Percentiles rank a stretch among this genome's conserved stretches.
phyloP scores from a whole-genome alignment of 2,113 vertebrate genomes.

The Cyprinodon variegatus region DNA sequence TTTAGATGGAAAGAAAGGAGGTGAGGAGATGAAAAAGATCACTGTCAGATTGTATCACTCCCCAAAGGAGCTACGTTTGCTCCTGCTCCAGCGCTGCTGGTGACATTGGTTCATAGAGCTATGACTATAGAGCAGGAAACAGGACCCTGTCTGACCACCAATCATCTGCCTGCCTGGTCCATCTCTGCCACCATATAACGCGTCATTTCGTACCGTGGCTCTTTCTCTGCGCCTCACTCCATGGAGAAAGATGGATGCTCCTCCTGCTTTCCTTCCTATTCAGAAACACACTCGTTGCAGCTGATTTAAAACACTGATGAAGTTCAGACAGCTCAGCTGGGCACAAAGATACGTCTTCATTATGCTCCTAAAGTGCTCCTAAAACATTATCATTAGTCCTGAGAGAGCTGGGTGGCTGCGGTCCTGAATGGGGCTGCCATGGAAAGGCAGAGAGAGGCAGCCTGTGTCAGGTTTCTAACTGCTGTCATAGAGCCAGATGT shows the following conservation, averaged over 20 bases:
- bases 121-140: constrained; percentile 53
- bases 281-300: constrained; percentile 36
- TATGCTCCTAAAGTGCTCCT: constrained; percentile 58
- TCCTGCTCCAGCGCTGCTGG: constrained; percentile 49
- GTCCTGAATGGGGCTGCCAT: constrained; percentile 24
- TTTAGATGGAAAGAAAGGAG: constrained; percentile 7
- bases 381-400: constrained; percentile 71
- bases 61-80: constrained; percentile 45
- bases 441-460: constrained; percentile 14
- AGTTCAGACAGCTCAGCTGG: constrained; percentile 64
- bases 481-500: constrained; percentile 33
- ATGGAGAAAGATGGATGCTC: constrained; percentile 55
- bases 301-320: constrained; percentile 65
- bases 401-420: constrained; percentile 37
- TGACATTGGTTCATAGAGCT: constrained; percentile 60
- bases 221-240: constrained; percentile 55
- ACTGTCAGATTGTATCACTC: constrained; percentile 75
- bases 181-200: constrained; percentile 51
- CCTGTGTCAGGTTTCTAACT: constrained; percentile 25
- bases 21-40: constrained; percentile 55
- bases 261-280: constrained; percentile 31
- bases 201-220: constrained; percentile 54
- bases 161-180: constrained; percentile 56
- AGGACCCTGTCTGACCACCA: constrained; percentile 59
- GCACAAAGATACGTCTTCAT: constrained; percentile 70